Conservation (phyloP, 2,797 vertebrate species). For the Galagoides demidoff region DNA sequence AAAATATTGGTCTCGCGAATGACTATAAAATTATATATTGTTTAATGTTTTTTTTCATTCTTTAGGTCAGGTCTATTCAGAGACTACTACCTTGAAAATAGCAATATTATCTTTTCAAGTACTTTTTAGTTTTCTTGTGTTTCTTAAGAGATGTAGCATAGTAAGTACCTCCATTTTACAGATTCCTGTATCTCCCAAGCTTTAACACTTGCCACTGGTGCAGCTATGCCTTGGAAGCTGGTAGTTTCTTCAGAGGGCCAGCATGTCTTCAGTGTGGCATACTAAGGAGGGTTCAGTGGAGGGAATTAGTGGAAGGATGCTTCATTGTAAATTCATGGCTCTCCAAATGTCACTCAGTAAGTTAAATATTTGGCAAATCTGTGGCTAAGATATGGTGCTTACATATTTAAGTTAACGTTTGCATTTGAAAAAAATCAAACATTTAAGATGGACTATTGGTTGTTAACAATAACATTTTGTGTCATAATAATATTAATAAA, state of each 20-base stretch:
- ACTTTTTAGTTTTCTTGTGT: neutral
- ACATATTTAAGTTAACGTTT: neutral
- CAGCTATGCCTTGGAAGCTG: accelerated
- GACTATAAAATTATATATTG: accelerated
- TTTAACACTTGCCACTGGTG: neutral
- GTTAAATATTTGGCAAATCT: neutral
- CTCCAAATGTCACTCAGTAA: neutral
- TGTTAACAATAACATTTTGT: neutral
- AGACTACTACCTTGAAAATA: neutral
- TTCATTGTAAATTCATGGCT: neutral
- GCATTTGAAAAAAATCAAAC: neutral
- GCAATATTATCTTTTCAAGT: neutral
- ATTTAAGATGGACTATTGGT: neutral
- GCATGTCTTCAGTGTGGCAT: neutral
- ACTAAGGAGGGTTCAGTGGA: too few species aligned
- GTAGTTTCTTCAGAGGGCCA: neutral
- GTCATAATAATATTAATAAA: neutral
- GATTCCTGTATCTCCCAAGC: neutral
- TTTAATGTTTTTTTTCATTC: neutral
- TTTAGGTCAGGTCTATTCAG: accelerated
- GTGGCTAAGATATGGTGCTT: neutral
- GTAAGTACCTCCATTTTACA: neutral
- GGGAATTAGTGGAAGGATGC: neutral
- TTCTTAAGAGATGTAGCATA: neutral
- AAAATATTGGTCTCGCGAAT: neutral